phyloP scores from a whole-genome alignment of 1,140 invertebrate species.

The Nephila pilipes region DNA sequence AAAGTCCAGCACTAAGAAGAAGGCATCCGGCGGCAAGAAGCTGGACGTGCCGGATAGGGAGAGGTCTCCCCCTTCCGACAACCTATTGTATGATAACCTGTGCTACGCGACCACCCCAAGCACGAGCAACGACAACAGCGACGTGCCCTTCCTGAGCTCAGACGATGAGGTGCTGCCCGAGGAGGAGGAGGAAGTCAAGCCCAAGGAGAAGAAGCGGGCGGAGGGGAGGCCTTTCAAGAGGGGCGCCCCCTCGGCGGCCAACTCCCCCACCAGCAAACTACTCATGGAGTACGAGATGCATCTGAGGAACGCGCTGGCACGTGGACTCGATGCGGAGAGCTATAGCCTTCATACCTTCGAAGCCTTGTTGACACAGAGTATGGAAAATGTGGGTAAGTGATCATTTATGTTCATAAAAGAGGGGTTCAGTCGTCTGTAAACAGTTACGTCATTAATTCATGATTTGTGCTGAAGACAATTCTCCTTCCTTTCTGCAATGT shows the following conservation, averaged over 20 bases:
- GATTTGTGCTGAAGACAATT: too few species aligned
- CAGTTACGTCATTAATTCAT: too few species aligned
- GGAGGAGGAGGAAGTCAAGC: constrained; percentile 5
- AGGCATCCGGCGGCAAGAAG: constrained; percentile 9
- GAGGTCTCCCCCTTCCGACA: constrained; percentile 78
- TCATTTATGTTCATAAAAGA: too few species aligned
- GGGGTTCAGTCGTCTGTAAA: too few species aligned
- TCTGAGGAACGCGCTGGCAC: constrained; percentile 94
- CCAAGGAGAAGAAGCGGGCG: constrained; percentile 16
- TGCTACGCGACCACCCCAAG: constrained; percentile 85
- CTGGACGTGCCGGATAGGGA: constrained; percentile 81
- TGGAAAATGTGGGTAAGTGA: constrained; percentile 91
- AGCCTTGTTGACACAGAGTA: constrained; percentile 94
- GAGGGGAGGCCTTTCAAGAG: background rate
- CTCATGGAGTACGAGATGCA: constrained; percentile 92
- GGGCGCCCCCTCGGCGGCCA: background rate
- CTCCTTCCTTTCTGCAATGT: too few species aligned
- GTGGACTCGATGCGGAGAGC: constrained; percentile 96
- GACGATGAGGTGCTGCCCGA: constrained; percentile 66
- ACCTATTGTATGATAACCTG: constrained; percentile 87
- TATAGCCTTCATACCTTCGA: constrained; percentile 97
- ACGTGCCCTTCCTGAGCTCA: constrained; percentile 77
- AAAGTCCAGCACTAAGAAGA: constrained; percentile 55
- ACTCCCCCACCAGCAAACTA: constrained; percentile 78
- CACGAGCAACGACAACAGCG: constrained; percentile 79